Evolutionary conservation across 2,888 invertebrate genomes (phyloP).

Genomic region (Folsomia manolachei): DNA sequence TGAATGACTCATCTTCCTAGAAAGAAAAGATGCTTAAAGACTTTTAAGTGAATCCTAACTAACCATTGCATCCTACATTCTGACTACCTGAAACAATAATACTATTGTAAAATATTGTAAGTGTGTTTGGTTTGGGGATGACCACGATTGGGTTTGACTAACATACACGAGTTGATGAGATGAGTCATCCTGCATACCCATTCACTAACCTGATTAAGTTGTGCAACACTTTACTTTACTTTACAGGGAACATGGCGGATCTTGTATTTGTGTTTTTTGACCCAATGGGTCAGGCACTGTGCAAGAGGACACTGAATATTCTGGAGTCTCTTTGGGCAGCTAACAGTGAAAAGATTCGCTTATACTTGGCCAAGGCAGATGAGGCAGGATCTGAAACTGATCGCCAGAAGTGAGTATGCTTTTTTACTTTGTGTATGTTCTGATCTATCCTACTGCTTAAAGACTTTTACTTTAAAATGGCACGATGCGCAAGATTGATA

Average conservation of each 20-base stretch:
- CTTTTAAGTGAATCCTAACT: too few species aligned
- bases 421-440: background rate
- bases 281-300: conserved; percentile 62
- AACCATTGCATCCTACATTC: background rate
- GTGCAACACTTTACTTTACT: conserved; percentile 34
- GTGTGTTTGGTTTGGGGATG: background rate
- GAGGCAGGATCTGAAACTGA: conserved; percentile 61
- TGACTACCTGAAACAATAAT: background rate
- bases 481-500: too few species aligned
- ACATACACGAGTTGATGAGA: conserved; percentile 33
- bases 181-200: conserved; percentile 47
- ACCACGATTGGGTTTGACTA: too few species aligned
- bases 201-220: background rate
- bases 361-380: conserved; percentile 61
- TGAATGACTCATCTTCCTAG: too few species aligned
- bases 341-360: conserved; percentile 59
- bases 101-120: background rate
- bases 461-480: too few species aligned
- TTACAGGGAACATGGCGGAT: conserved; percentile 56
- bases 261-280: conserved; percentile 63
- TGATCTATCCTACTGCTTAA: too few species aligned
- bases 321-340: conserved; percentile 59
- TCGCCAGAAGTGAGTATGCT: conserved; percentile 57
- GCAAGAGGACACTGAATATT: conserved; percentile 60
- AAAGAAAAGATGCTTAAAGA: too few species aligned